Evolutionary conservation across 2,888 invertebrate species (phyloP).

Genomic region (Drosophila colorata): DNA sequence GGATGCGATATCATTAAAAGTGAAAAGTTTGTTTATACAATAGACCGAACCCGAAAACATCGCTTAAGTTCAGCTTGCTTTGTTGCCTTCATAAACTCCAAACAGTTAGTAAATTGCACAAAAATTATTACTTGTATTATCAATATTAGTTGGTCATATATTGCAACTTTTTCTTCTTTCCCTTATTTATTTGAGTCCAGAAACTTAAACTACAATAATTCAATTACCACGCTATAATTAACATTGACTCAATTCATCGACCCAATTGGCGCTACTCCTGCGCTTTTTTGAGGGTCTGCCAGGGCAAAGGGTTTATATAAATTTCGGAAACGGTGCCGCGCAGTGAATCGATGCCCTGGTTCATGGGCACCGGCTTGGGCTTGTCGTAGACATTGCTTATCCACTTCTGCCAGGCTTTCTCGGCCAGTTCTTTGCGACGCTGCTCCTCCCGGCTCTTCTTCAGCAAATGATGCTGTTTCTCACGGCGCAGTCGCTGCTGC

Average conservation of each 20-base stretch:
- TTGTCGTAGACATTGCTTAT: constrained; percentile 76
- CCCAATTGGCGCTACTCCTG: background rate
- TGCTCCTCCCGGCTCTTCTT: constrained; percentile 43
- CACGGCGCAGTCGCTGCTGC: constrained; percentile 65
- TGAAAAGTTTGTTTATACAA: no score
- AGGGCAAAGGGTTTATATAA: constrained; percentile 82
- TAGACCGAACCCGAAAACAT: no score
- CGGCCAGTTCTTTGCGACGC: constrained; percentile 67
- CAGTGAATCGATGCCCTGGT: constrained; percentile 82
- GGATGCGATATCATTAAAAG: no score
- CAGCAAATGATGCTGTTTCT: constrained; percentile 45
- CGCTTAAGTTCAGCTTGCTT: no score
- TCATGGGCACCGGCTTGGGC: constrained; percentile 84
- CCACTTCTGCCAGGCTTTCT: constrained; percentile 81
- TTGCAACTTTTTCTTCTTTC: background rate
- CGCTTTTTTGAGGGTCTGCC: constrained; percentile 55
- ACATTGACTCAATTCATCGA: background rate
- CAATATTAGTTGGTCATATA: no score
- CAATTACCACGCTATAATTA: constrained; percentile 1
- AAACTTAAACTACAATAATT: constrained; percentile 16
- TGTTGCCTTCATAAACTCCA: no score
- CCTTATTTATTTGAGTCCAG: background rate
- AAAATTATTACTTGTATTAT: no score
- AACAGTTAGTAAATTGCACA: no score
- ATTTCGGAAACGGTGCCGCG: constrained; percentile 83